phyloP scores from a whole-genome alignment of 2,113 vertebrate species.

The Pan troglodytes region NHGRI_mPanTro3-v2.1_pri NC_072422.2:26157001-26157500 shows the following conservation, averaged over 20 bases:
- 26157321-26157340: not conserved
- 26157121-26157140: not conserved
- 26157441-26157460: no score
- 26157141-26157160: no score
- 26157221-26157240: not conserved
- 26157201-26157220: not conserved
- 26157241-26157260: not conserved
- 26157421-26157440: fast-evolving
- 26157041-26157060: no score
- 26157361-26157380: no score
- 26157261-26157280: not conserved
- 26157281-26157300: not conserved
- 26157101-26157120: not conserved
- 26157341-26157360: not conserved
- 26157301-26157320: fast-evolving
- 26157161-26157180: fast-evolving
- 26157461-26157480: no score
- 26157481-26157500: no score
- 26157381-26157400: no score
- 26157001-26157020: no score
- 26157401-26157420: fast-evolving
- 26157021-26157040: no score
- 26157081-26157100: no score
- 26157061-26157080: not conserved
- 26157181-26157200: fast-evolving